Conservation (phyloP, 2,113 vertebrate species). For the Pithys albifrons region DNA sequence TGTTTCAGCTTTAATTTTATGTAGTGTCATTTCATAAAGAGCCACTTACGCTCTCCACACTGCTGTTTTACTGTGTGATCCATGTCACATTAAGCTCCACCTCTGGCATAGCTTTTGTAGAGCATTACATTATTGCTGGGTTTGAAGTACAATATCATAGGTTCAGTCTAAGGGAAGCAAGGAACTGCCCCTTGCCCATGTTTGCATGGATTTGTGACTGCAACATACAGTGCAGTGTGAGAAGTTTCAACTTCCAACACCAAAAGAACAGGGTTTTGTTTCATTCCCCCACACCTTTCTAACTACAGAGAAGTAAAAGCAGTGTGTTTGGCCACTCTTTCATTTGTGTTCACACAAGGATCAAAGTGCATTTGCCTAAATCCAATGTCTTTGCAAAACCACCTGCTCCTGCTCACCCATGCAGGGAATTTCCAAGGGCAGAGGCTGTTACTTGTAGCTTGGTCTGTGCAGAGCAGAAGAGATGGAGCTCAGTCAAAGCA, state of each 20-base stretch:
- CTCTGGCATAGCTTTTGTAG: not conserved
- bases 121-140: not conserved
- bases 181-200: not conserved
- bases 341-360: not conserved
- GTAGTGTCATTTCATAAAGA: not conserved
- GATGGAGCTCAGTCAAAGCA: not conserved
- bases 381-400: not conserved
- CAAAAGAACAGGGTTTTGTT: not conserved
- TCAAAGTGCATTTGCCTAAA: not conserved
- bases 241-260: not conserved
- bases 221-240: fast-evolving
- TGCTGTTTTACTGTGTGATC: not conserved
- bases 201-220: not conserved
- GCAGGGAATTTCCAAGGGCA: not conserved
- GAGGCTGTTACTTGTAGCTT: not conserved
- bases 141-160: not conserved
- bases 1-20: not conserved
- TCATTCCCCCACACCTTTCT: not conserved
- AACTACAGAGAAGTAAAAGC: not conserved
- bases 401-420: not conserved
- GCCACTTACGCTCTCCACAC: not conserved
- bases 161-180: not conserved
- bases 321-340: not conserved
- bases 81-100: not conserved
- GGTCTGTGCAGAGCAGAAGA: not conserved